Evolutionary conservation across 2,888 invertebrate genomes (phyloP), one percentile per base, ranked within the genome.

Genomic region (Eurytoma californica): DNA sequence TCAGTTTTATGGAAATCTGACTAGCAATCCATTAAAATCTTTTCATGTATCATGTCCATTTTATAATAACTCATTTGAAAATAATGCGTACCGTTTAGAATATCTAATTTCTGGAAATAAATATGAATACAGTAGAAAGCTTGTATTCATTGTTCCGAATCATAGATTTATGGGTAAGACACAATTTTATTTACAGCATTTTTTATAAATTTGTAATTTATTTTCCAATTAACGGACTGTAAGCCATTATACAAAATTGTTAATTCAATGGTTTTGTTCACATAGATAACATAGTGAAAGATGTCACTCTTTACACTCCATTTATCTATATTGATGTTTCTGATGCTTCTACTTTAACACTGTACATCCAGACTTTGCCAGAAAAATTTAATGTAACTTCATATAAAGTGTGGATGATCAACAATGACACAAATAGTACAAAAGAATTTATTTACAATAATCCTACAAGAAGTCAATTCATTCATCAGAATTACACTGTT

Each of bases 271-370:
- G 30, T 12, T 73, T 70, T 14, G 60, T 72, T 75, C 77, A 24
- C 81, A 49, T 72, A 86, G 87, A 85, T 70, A 61, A 83, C 60
- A 78, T 72, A 49, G 80, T 78, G 9, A 74, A 67, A 28, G 83
- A 84, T 68, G 67, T 88, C 4, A 80, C 78, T 61, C 74, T 83
- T 3, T 89, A 84, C 66, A 83, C 81, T 66, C 89, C 89, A 49
- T 90, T 90, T 82, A 82, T 87, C 30, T 90, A 90, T 72, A 80
- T 87, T 14, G 90, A 90, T 72, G 84, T 87, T 16, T 88, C 90
- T 1, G 84, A 87, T 65, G 80, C 83, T 3, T 85, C 87, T 0
- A 77, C 77, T 7, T 79, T 88, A 7, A 81, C 83, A 0, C 80
- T 90, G 58, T 85, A 88, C 66, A 83, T 90, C 79, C 90, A 90